A percentile compares a stretch with the other conserved stretches of the same genome.
Conservation (phyloP, 1,140 invertebrate genomes). For the Bombyx mori region DNA sequence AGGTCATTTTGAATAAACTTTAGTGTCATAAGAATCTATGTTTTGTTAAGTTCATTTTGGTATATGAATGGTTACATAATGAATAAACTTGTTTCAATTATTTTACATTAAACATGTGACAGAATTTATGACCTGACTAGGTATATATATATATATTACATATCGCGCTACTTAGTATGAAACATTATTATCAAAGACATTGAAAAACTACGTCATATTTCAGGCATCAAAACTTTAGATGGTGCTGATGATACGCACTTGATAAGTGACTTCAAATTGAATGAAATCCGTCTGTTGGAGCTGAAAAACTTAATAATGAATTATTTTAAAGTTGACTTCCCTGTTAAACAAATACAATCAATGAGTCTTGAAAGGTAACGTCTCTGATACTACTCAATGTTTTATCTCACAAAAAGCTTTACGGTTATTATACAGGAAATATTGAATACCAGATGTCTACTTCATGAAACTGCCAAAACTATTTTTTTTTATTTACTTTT, state of each 20-base stretch:
- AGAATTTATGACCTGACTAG: no score
- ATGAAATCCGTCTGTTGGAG: constrained; percentile 1
- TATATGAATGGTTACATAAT: no score
- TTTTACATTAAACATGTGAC: no score
- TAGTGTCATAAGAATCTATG: no score
- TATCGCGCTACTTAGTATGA: not conserved
- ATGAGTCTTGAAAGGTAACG: constrained; percentile 2
- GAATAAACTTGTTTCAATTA: no score
- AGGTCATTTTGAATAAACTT: no score
- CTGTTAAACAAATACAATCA: constrained; percentile 2
- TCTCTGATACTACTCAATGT: not conserved
- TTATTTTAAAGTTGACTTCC: constrained; percentile 1
- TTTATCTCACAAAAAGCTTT: not conserved
- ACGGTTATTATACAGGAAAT: not conserved
- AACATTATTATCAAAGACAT: not conserved
- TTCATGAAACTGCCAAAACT: no score
- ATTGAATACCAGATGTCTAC: no score
- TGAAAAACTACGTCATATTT: not conserved
- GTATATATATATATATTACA: no score
- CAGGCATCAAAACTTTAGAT: constrained; percentile 2
- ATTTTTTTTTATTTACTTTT: no score
- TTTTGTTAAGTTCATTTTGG: no score
- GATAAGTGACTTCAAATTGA: constrained; percentile 4
- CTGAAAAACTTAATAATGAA: not conserved
- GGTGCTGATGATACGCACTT: not conserved